Evolutionary conservation across 2,888 invertebrate species (phyloP).

Genomic region (Diloba caeruleocephala): DNA sequence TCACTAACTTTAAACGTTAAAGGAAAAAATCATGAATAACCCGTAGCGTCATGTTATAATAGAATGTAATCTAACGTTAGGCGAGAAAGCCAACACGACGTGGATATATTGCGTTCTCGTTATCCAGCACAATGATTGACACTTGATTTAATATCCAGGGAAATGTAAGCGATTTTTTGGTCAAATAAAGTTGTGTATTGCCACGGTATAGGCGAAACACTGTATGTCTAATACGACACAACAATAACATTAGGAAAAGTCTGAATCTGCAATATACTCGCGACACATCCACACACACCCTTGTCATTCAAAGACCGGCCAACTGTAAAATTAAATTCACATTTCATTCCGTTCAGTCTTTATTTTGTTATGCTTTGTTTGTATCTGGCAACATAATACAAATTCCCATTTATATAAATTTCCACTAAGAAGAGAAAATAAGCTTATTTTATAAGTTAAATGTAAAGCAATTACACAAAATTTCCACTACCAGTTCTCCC

Average conservation of each 20-base stretch:
- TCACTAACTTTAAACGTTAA: constrained; percentile 21
- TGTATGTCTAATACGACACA: constrained; percentile 21
- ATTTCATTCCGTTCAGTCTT: constrained; percentile 61
- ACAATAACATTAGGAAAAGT: constrained; percentile 31
- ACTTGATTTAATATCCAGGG: constrained; percentile 23
- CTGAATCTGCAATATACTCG: constrained; percentile 33
- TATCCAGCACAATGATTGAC: no score
- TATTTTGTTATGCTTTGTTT: constrained; percentile 50
- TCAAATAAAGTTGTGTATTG: constrained; percentile 9
- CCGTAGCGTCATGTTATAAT: constrained; percentile 21
- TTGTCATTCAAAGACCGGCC: constrained; percentile 67
- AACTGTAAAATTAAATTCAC: constrained; percentile 77
- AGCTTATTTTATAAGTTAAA: neutral
- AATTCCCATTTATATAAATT: constrained; percentile 31
- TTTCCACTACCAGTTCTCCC: no score
- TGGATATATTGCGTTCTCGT: constrained; percentile 29
- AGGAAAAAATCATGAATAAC: constrained; percentile 24
- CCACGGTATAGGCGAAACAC: constrained; percentile 18
- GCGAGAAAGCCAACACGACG: constrained; percentile 30
- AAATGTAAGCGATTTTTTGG: constrained; percentile 10
- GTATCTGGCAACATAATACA: constrained; percentile 17
- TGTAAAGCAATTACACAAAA: neutral
- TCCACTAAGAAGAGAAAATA: neutral
- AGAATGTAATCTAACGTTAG: constrained; percentile 17
- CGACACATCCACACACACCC: constrained; percentile 59